Evolutionary conservation across 2,797 vertebrate species (phyloP).

Genomic region (Gymnoscopelus braueri): DNA sequence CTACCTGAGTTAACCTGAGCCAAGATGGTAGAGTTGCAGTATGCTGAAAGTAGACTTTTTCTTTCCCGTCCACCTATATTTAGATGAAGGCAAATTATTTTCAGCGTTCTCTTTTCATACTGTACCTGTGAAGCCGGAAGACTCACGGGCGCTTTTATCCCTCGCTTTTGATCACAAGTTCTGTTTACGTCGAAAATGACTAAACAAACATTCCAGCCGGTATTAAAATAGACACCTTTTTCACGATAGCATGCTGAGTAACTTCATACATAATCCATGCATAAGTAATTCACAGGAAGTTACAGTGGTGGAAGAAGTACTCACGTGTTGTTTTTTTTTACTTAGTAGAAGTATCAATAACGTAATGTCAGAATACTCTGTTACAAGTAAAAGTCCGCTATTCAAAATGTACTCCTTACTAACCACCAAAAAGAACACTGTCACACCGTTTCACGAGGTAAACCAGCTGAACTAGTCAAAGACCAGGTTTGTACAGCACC

Average conservation of each 20-base stretch:
- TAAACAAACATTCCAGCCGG: slow-evolving; percentile 11
- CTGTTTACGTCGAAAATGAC: slow-evolving; percentile 48
- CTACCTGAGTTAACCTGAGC: neutral
- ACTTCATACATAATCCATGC: slow-evolving; percentile 34
- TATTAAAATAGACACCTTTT: slow-evolving; percentile 51
- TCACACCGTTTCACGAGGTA: no score
- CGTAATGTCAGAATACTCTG: no score
- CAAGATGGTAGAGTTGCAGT: slow-evolving; percentile 1
- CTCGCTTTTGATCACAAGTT: slow-evolving; percentile 59
- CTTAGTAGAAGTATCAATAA: no score
- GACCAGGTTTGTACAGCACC: neutral
- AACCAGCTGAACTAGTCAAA: no score
- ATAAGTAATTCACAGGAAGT: slow-evolving; percentile 27
- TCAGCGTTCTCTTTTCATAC: slow-evolving; percentile 37
- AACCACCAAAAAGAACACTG: no score
- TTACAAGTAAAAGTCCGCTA: no score
- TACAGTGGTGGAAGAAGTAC: neutral
- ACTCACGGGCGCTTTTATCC: slow-evolving; percentile 34
- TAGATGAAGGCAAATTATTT: slow-evolving; percentile 53
- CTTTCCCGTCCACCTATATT: slow-evolving; percentile 37
- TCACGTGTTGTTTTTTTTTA: slow-evolving; percentile 1
- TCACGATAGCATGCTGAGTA: slow-evolving; percentile 20
- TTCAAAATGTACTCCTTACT: no score
- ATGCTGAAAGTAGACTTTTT: slow-evolving; percentile 6
- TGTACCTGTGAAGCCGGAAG: slow-evolving; percentile 32